Percentiles rank a stretch among this genome's conserved stretches.
phyloP scores from a whole-genome alignment of 2,113 vertebrate species.

The Setophaga kirtlandii region DNA sequence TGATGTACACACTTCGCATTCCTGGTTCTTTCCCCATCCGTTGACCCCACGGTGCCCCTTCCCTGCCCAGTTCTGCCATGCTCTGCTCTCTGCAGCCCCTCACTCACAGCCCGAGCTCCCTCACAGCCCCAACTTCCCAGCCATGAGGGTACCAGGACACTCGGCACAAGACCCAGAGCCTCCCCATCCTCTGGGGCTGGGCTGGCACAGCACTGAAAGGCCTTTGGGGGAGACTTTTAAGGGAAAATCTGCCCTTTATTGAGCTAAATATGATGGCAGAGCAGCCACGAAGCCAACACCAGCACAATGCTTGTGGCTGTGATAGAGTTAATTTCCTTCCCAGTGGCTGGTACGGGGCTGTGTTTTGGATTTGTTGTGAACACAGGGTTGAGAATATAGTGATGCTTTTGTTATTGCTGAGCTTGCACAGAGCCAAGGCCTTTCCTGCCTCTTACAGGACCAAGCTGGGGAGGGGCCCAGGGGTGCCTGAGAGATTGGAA shows the following conservation, averaged over 20 bases:
- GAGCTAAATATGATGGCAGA: background rate
- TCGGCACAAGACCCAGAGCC: fast-evolving
- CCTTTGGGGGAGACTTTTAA: background rate
- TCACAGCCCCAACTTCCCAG: background rate
- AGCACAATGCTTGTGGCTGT: background rate
- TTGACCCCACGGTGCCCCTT: fast-evolving
- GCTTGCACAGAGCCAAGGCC: background rate
- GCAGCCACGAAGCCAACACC: fast-evolving
- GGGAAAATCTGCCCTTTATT: background rate
- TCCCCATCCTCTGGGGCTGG: background rate
- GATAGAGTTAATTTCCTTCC: background rate
- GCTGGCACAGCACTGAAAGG: fast-evolving
- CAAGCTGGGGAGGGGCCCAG: background rate
- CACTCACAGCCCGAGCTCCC: background rate
- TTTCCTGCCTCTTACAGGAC: background rate
- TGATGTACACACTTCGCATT: background rate
- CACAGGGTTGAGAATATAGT: background rate
- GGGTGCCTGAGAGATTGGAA: background rate
- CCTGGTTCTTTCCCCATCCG: background rate
- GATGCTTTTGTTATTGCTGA: background rate
- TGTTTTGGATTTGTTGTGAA: background rate
- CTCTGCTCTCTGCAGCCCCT: background rate
- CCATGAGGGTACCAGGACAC: fast-evolving
- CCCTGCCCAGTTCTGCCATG: fast-evolving
- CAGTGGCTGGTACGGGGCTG: background rate